Base-by-base conservation (phyloP, 2,113 vertebrate genomes). In the Telmatochromis brachygnathus region DNA sequence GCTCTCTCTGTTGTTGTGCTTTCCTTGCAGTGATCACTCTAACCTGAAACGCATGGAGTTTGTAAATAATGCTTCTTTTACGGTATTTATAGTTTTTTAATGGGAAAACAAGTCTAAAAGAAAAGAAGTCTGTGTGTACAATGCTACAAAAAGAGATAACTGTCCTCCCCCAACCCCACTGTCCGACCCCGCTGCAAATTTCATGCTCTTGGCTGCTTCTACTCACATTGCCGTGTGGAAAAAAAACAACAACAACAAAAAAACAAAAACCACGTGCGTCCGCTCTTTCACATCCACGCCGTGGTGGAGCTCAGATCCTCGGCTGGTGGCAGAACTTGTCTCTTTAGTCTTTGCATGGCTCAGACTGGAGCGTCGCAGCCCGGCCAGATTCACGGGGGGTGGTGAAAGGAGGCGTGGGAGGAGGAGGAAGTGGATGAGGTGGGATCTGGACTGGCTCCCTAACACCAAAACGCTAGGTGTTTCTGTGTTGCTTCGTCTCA, bases 11-110 rank as follows among this genome's bases (percentile, higher is more conserved):
- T 81, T 94, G 79, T 94, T 94, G 81, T 94, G 88, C 91, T 91
- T 96, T 92, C 97, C 94, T 97, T 98, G 97, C 99, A 99, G 99
- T 99, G 98, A 99, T 97, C 97, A 96, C 93, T 97, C 97, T 99
- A 99, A 99, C 97, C 95, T 93, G 95, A 96, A 94, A 87, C 97
- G 98, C 99, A 99, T 99, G 98, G 98, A 98, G 97, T 98, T 97
- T 99, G 97, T 98, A 98, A 96, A 98, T 98, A 98, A 97, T 93
- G 96, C 96, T 98, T 96, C 95, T 96, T 97, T 97, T 97, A 97
- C 97, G 97, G 97, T 99, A 98, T 98, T 98, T 98, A 98, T 98
- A 98, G 96, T 97, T 96, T 96, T 97, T 96, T 95, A 97, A 97
- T 85, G 95, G 95, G 87, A 80, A 92, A 81, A 93, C 90, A 86